Evolutionary conservation across 1,140 invertebrate species (phyloP).

Genomic region (Drosophila gunungcola): DNA sequence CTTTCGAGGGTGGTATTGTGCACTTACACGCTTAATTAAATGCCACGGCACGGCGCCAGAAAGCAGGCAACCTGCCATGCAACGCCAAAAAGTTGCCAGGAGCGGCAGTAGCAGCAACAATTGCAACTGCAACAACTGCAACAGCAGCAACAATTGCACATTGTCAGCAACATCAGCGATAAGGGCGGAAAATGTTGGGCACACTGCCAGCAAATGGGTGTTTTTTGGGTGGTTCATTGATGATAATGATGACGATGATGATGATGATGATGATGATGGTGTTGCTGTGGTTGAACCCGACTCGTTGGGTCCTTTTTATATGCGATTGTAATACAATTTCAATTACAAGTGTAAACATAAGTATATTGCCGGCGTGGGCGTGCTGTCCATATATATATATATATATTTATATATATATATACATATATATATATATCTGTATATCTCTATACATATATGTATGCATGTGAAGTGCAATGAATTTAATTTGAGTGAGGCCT

Average conservation of each 20-base stretch:
- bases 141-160: conserved; percentile 55
- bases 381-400: conserved; percentile 1
- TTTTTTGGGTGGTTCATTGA: conserved; percentile 8
- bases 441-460: neutral
- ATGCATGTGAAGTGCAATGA: conserved; percentile 23
- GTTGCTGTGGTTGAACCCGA: conserved; percentile 11
- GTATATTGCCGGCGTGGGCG: conserved; percentile 65
- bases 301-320: conserved; percentile 42
- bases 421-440: neutral
- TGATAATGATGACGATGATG: neutral
- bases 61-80: conserved; percentile 49
- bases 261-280: conserved; percentile 5
- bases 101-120: conserved; percentile 18
- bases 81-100: conserved; percentile 49
- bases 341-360: conserved; percentile 82
- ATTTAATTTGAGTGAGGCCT: conserved; percentile 37
- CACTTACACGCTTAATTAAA: conserved; percentile 83
- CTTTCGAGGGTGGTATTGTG: conserved; percentile 21
- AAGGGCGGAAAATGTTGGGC: conserved; percentile 63
- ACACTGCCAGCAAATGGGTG: conserved; percentile 49
- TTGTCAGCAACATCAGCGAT: conserved; percentile 80
- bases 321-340: conserved; percentile 81
- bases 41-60: conserved; percentile 57
- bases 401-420: neutral
- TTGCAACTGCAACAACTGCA: conserved; percentile 1